These are phyloP conservation scores for Listronotus bonariensis DNA, from an alignment of 1,140 invertebrate genomes.

Conservation along the genomic window DNA sequence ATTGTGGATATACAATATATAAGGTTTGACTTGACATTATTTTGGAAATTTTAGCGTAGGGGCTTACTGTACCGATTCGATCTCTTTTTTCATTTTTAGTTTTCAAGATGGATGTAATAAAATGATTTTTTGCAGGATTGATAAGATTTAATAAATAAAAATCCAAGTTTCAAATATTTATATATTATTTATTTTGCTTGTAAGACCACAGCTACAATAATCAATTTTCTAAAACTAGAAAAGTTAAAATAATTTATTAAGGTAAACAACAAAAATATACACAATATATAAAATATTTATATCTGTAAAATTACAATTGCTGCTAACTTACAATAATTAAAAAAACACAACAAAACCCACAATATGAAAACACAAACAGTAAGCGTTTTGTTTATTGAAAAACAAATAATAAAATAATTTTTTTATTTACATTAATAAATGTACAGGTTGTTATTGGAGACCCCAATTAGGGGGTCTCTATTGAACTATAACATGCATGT, in stretches of 20 bases:
- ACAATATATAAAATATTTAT: conserved; percentile 46
- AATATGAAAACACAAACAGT: conserved; percentile 38
- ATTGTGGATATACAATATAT: too few species aligned
- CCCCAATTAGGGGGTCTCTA: conserved; percentile 15
- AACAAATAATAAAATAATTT: conserved; percentile 41
- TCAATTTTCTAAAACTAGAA: conserved; percentile 43
- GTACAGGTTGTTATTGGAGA: conserved; percentile 43
- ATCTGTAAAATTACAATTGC: conserved; percentile 45
- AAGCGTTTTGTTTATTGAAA: conserved; percentile 36
- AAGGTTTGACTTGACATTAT: too few species aligned
- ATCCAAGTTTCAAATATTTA: conserved; percentile 34
- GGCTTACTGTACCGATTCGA: too few species aligned
- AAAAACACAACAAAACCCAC: conserved; percentile 45
- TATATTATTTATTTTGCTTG: conserved; percentile 49
- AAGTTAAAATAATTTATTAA: conserved; percentile 49
- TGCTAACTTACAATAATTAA: conserved; percentile 42
- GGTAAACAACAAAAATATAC: conserved; percentile 50
- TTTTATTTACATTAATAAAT: conserved; percentile 48
- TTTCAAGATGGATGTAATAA: too few species aligned
- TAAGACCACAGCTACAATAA: conserved; percentile 52
- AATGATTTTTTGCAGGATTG: too few species aligned
- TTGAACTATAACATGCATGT: conserved; percentile 19
- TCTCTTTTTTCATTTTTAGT: too few species aligned
- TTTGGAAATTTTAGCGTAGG: too few species aligned
- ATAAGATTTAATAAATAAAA: conserved; percentile 10